Conservation (phyloP, 2,113 vertebrate species). For the Sprattus sprattus region DNA sequence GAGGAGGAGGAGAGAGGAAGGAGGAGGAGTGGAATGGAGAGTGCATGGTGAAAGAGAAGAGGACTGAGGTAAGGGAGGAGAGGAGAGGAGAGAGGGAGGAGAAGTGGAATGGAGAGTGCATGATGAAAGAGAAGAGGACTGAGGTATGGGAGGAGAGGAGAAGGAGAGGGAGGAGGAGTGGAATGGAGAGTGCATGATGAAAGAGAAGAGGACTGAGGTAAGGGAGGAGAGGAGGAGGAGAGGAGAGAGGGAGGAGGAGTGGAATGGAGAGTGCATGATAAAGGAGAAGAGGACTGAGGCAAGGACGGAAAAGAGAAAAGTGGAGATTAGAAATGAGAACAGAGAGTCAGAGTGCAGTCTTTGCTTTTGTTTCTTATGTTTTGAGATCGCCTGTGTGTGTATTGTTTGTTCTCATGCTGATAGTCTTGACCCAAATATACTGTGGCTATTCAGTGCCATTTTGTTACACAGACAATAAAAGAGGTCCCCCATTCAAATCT, state of each 20-base stretch:
- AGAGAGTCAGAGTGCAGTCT: slow-evolving; percentile 3
- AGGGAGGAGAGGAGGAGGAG: too few species aligned
- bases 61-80: slow-evolving; percentile 1
- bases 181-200: too few species aligned
- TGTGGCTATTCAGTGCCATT: slow-evolving; percentile 31
- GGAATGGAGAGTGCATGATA: neutral
- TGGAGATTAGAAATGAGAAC: neutral
- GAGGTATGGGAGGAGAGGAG: too few species aligned
- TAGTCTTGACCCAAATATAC: slow-evolving; percentile 44
- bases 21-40: neutral
- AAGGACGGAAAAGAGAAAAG: slow-evolving; percentile 1
- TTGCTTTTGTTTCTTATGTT: slow-evolving; percentile 5
- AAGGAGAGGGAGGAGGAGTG: too few species aligned
- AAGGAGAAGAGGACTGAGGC: slow-evolving; percentile 10
- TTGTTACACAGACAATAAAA: slow-evolving; percentile 31
- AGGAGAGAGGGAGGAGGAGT: neutral
- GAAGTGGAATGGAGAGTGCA: too few species aligned
- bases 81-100: too few species aligned
- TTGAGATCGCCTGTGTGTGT: slow-evolving; percentile 1
- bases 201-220: too few species aligned
- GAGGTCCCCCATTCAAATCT: slow-evolving; percentile 32
- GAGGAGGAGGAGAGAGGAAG: neutral
- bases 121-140: too few species aligned
- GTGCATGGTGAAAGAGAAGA: slow-evolving; percentile 3
- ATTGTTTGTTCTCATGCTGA: slow-evolving; percentile 24